Conservation (phyloP, 1,140 invertebrate genomes). For the Drosophila setifemur region DNA sequence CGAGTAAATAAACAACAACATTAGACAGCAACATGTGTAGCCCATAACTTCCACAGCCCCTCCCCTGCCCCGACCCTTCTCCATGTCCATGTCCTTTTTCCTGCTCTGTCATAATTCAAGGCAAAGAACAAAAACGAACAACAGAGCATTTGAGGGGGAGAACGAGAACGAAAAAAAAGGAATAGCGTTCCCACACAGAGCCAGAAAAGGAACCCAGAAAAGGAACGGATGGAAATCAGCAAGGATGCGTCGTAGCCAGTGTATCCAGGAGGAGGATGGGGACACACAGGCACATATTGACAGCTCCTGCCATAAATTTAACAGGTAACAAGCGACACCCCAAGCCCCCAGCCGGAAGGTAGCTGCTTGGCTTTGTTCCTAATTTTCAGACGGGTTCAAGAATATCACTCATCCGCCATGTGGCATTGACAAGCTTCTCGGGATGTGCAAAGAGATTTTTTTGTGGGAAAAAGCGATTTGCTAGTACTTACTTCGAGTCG, state of each 20-base stretch:
- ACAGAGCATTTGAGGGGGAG: too few relatives aligned
- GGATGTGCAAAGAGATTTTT: too few relatives aligned
- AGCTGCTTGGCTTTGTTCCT: neutral
- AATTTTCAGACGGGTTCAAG: too few relatives aligned
- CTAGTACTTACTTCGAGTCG: too few relatives aligned
- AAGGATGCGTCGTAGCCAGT: neutral
- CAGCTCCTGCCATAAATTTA: conserved; percentile 66
- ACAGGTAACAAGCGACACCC: conserved; percentile 50
- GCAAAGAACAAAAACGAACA: conserved; percentile 12
- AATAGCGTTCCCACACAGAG: too few relatives aligned
- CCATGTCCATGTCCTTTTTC: conserved; percentile 13
- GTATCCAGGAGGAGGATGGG: neutral
- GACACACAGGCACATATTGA: conserved; percentile 47
- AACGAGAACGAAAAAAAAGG: conserved; percentile 13
- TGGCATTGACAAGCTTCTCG: conserved; percentile 3
- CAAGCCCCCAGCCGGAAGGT: conserved; percentile 4
- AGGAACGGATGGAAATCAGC: neutral
- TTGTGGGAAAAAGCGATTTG: too few relatives aligned
- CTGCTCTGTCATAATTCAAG: conserved; percentile 60
- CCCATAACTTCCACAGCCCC: conserved; percentile 39
- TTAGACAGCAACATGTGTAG: conserved; percentile 68
- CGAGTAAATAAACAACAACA: conserved; percentile 27
- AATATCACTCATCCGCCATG: conserved; percentile 51
- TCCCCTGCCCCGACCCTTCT: neutral
- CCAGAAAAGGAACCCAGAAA: too few relatives aligned